Percentiles rank a stretch among this genome's conserved stretches.
Conservation (phyloP, 2,797 vertebrate genomes). For the Champsocephalus gunnari region DNA sequence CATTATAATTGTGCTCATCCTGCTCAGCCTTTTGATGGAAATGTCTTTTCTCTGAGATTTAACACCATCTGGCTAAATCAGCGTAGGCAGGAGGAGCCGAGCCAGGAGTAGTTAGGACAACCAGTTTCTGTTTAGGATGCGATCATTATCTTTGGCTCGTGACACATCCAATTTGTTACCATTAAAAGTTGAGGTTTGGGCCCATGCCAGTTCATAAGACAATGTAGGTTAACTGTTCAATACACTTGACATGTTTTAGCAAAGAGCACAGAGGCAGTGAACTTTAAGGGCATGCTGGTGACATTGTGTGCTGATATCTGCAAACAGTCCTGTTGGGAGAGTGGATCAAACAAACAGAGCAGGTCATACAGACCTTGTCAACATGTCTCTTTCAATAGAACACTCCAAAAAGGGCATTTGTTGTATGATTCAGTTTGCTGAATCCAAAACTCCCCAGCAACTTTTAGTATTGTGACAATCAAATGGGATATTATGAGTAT, state of each 20-base stretch:
- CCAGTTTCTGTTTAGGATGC: conserved; percentile 59
- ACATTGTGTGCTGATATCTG: conserved; percentile 58
- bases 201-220: background rate
- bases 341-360: conserved; percentile 67
- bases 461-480: conserved; percentile 16
- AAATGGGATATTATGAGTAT: conserved; percentile 27
- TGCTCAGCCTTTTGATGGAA: conserved; percentile 63
- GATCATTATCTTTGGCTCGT: conserved; percentile 60
- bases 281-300: conserved; percentile 56
- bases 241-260: conserved; percentile 8
- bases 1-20: conserved; percentile 67
- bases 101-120: conserved; percentile 58
- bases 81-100: conserved; percentile 39
- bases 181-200: conserved; percentile 25
- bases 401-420: conserved; percentile 30
- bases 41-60: conserved; percentile 60
- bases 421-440: conserved; percentile 36
- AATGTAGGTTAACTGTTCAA: background rate
- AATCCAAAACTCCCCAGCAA: conserved; percentile 30
- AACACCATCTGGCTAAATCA: conserved; percentile 74
- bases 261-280: conserved; percentile 27
- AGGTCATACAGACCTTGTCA: conserved; percentile 68
- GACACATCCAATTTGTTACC: conserved; percentile 58
- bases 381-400: conserved; percentile 41
- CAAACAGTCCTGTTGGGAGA: conserved; percentile 65